Evolutionary conservation across 2,888 invertebrate genomes (phyloP), one percentile per base, ranked within the genome.

Genomic region (Nemotelus nigrinus): DNA sequence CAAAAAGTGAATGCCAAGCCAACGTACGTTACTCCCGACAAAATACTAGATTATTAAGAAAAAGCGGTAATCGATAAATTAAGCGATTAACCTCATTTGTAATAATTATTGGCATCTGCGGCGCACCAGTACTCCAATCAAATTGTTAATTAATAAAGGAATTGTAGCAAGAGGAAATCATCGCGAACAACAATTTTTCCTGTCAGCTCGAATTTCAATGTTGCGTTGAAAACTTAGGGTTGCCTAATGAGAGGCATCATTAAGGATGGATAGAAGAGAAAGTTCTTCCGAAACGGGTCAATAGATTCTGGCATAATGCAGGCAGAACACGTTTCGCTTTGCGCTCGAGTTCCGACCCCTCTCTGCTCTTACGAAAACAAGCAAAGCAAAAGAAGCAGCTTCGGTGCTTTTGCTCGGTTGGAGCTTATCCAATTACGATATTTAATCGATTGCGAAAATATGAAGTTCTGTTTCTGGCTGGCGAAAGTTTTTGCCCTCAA

Each of bases 371-470:
- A n/a, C 57, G 6, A 10, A 53, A 8, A 53, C 25, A 25, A 25
- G 25, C 25, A 25, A 25, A 25, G 25, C 25, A 25, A 25, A 25
- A 25, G 25, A 25, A 25, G 25, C 25, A 25, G 47, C n/a, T 65
- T 10, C 48, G 67, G 67, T 7, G 50, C 25, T 50, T 48, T 67
- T 50, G 67, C 60, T 63, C 41, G 50, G 60, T 63, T 74, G 63
- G 60, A 60, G 74, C 78, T 76, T 76, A 77, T 78, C 77, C 78
- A 78, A 78, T 78, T 78, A 78, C 67, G 74, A 74, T 67, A 71
- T 53, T 76, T 77, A 78, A 78, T 78, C 77, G 77, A 78, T 68
- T 77, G 70, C 74, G 78, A 72, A 78, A 77, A 77, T 78, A 76
- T 76, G 76, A 76, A 76, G 60, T 74, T 60, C 60, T 74, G 74